phyloP scores from a whole-genome alignment of 2,797 vertebrate species.

The Taeniopygia guttata region DNA sequence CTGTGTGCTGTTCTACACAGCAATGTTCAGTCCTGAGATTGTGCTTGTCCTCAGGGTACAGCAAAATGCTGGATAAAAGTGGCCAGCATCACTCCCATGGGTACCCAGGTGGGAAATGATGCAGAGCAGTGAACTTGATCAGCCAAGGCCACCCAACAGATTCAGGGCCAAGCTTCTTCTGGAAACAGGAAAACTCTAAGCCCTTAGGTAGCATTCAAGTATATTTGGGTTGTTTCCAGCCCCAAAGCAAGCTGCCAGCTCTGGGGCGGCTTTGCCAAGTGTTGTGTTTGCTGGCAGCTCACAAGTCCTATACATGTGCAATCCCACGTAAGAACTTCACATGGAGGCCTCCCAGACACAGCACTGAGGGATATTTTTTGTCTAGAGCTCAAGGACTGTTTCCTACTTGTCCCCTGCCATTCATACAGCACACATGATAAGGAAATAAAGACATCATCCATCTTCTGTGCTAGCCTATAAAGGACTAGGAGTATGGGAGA shows the following conservation, averaged over 20 bases:
- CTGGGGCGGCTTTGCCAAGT: not conserved
- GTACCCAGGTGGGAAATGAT: not conserved
- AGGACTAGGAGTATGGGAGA: not conserved
- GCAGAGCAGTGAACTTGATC: not conserved
- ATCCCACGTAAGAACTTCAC: not conserved
- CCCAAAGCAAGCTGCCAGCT: not conserved
- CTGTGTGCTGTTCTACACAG: not conserved
- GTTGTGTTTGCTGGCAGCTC: not conserved
- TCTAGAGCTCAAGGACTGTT: not conserved
- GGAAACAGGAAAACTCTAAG: not conserved
- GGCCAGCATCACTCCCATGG: rapidly evolving
- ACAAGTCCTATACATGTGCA: not conserved
- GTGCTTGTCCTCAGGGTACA: not conserved
- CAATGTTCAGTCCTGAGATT: not conserved
- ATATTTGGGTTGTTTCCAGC: not conserved
- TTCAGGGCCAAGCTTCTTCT: not conserved
- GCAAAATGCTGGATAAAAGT: not conserved
- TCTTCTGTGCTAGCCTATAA: not conserved
- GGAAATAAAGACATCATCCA: not conserved
- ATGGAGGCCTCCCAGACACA: not conserved
- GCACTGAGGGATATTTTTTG: not conserved
- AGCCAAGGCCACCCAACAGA: not conserved
- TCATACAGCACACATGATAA: not conserved
- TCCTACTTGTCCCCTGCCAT: not conserved
- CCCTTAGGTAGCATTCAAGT: not conserved